Evolutionary conservation across 2,113 vertebrate genomes (phyloP), one percentile per base, ranked within the genome.

Genomic region (Percina caprodes): DNA sequence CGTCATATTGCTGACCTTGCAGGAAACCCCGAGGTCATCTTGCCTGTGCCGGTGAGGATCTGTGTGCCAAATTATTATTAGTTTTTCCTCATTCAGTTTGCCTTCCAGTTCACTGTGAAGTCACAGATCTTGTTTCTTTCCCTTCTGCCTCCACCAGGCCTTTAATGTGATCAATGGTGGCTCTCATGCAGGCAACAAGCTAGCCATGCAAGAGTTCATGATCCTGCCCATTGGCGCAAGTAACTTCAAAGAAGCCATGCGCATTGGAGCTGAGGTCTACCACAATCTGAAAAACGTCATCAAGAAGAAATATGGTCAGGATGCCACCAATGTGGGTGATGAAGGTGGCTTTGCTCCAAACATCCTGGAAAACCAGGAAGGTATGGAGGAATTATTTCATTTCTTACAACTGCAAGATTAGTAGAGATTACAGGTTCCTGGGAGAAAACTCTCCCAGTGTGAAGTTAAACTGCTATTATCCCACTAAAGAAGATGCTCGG

Each of bases 201-300:
- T 99, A 63, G 98, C 98, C 76, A 99, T 99, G 98, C 98, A 99
- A 89, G 98, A 99, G 92, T 99, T 99, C 89, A 99, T 99, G 98
- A 99, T 99, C 93, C 95, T 99, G 59, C 98, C 98, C 0, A 86
- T 98, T 0, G 98, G 98, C 0, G 98, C 98, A 0, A 91, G 93
- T 6, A 96, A 15, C 87, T 99, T 99, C 93, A 97, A 90, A 88
- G 97, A 99, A 1, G 98, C 98, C 49, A 97, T 99, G 97, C 96
- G 97, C 75, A 97, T 99, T 0, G 98, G 98, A 7, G 97, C 97
- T 0, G 98, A 99, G 88, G 98, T 99, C 23, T 99, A 99, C 86
- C 98, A 99, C 93, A 99, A 98, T 84, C 94, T 99, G 15, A 99
- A 99, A 95, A 97, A 95, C 0, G 98, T 99, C 68, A 99, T 99